Evolutionary conservation across 2,888 invertebrate species (phyloP).

Genomic region (Cosmia trapezina): DNA sequence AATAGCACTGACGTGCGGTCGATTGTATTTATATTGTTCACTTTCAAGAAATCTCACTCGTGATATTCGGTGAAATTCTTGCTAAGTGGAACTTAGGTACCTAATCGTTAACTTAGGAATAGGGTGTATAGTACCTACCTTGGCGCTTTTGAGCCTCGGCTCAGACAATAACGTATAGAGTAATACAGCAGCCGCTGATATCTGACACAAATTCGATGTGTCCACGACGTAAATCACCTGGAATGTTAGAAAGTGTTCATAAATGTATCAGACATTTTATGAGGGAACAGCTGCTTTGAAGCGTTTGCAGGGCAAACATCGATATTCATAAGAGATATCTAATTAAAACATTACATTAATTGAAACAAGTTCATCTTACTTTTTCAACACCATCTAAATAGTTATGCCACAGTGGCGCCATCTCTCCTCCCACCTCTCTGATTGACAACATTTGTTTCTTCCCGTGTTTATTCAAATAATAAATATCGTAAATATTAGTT

Average conservation of each 20-base stretch:
- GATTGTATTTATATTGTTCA: too few species aligned
- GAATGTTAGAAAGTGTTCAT: slow-evolving; percentile 18
- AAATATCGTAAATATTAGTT: slow-evolving; percentile 93
- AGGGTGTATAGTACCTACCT: slow-evolving; percentile 83
- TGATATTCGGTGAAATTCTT: background rate
- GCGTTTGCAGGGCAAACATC: background rate
- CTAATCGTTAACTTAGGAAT: background rate
- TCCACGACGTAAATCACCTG: slow-evolving; percentile 95
- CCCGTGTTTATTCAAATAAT: slow-evolving; percentile 85
- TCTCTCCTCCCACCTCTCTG: slow-evolving; percentile 94
- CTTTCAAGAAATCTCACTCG: background rate
- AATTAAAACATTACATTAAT: background rate
- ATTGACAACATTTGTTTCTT: slow-evolving; percentile 90
- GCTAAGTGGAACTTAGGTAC: background rate
- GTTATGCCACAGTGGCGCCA: slow-evolving; percentile 95
- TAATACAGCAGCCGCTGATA: slow-evolving; percentile 95
- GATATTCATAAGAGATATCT: background rate
- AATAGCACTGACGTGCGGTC: too few species aligned
- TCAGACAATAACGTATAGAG: slow-evolving; percentile 94
- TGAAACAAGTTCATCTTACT: slow-evolving; percentile 68
- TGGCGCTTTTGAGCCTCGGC: slow-evolving; percentile 92
- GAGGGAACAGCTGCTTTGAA: background rate
- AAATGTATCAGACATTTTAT: too few species aligned
- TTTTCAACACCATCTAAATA: slow-evolving; percentile 93
- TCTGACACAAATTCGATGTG: slow-evolving; percentile 96